Evolutionary conservation across 2,797 vertebrate genomes (phyloP), one percentile per base, ranked within the genome.

Genomic region (Euthynnus affinis): DNA sequence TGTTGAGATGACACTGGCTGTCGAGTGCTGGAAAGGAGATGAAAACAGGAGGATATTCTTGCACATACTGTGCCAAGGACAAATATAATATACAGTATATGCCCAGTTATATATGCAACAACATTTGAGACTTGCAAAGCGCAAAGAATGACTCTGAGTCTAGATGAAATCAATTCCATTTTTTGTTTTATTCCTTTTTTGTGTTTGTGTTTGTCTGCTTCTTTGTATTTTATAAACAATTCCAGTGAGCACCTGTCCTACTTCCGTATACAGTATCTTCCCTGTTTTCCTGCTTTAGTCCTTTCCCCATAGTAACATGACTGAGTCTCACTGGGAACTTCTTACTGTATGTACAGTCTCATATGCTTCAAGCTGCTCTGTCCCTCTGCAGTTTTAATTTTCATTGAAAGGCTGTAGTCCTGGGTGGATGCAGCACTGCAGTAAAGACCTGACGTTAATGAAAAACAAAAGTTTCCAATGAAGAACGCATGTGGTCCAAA

Each of bases 351-450:
- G 18, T 40, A 34, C 48, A 49, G 48, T 74, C 69, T 78, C 53
- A 65, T 20, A 62, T 61, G 53, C 62, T 74, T 46, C 23, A 48
- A 68, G 71, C 80, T 67, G 55, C 48, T 62, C 44, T 68, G 51
- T 69, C n/a, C 49, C 23, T 14, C 65, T 63, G n/a, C 70, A 79
- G 37, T 34, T 20, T 86, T 86, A 89, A 87, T 78, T 63, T 78
- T 75, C 2, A 72, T 52, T 78, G 76, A 92, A 67, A 34, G 65
- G 52, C 65, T 89, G 48, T 84, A 91, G 90, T 91, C 90, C 57
- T 81, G 70, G 56, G 72, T 90, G 81, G 42, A 59, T 72, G 88
- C 66, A 82, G 75, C 48, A 14, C 70, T 64, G 66, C 63, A 80
- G 68, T 65, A 52, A 79, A 80, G 59, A 70, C 59, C 20, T 76